Evolutionary conservation across 1,140 invertebrate species (phyloP).

Genomic region (Melitaea cinxia): DNA sequence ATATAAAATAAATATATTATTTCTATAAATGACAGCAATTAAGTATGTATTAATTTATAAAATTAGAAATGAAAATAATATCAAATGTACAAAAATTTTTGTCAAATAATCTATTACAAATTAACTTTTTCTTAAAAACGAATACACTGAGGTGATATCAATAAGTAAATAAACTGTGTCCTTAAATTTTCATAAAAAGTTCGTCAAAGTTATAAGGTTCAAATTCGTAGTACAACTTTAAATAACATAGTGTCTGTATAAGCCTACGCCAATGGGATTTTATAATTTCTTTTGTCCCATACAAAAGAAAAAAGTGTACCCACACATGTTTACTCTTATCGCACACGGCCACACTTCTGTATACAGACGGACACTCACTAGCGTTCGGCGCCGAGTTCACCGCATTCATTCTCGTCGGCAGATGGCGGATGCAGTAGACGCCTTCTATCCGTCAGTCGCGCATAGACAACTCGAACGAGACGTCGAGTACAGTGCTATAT

Average conservation of each 20-base stretch:
- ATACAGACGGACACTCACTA: constrained; percentile 55
- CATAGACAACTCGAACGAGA: constrained; percentile 80
- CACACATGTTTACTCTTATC: constrained; percentile 47
- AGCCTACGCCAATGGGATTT: constrained; percentile 63
- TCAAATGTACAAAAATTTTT: too few species aligned
- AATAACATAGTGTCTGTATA: constrained; percentile 58
- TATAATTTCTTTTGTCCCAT: constrained; percentile 56
- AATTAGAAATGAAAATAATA: too few species aligned
- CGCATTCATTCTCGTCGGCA: constrained; percentile 79
- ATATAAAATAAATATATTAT: too few species aligned
- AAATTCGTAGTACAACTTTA: constrained; percentile 49
- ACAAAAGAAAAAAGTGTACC: constrained; percentile 71
- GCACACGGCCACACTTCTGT: constrained; percentile 51
- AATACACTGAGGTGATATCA: background rate
- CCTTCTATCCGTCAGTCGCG: constrained; percentile 77
- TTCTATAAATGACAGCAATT: too few species aligned
- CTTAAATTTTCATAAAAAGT: background rate
- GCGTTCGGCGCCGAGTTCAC: constrained; percentile 58
- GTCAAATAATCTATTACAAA: too few species aligned
- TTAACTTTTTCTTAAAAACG: background rate
- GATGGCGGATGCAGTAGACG: constrained; percentile 80
- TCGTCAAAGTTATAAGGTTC: constrained; percentile 41
- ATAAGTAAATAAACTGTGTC: background rate
- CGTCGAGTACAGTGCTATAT: constrained; percentile 63
- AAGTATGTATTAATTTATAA: too few species aligned